phyloP scores from a whole-genome alignment of 2,113 vertebrate species.

The Macrotus californicus region DNA sequence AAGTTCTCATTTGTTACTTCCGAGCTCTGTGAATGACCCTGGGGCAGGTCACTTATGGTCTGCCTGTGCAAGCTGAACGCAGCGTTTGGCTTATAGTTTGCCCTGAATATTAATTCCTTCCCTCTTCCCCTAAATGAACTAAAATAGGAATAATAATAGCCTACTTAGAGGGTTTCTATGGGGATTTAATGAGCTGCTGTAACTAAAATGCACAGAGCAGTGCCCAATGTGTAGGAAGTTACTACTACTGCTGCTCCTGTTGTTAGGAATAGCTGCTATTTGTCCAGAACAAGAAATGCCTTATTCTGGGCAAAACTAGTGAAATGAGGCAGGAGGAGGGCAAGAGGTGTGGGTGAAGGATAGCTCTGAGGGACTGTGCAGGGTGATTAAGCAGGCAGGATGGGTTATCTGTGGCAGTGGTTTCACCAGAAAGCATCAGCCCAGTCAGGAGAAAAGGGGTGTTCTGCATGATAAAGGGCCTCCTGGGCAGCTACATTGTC shows the following conservation, averaged over 20 bases:
- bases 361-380: background rate
- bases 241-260: background rate
- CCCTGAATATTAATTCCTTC: background rate
- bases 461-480: constrained; percentile 46
- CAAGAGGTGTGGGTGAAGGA: background rate
- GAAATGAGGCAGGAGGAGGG: background rate
- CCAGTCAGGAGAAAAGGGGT: background rate
- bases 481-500: background rate
- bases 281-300: too few species aligned
- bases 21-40: background rate
- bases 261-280: background rate
- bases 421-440: background rate
- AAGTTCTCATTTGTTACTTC: background rate
- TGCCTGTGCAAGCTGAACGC: background rate
- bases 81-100: background rate
- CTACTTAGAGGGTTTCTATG: too few species aligned
- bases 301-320: background rate
- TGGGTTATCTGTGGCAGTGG: constrained; percentile 42
- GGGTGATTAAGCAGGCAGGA: constrained; percentile 43
- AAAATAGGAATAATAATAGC: background rate
- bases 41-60: background rate
- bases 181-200: background rate
- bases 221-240: background rate
- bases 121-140: background rate
- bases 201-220: background rate